Conservation (phyloP, 2,113 vertebrate species). For the Oceanites oceanicus region DNA sequence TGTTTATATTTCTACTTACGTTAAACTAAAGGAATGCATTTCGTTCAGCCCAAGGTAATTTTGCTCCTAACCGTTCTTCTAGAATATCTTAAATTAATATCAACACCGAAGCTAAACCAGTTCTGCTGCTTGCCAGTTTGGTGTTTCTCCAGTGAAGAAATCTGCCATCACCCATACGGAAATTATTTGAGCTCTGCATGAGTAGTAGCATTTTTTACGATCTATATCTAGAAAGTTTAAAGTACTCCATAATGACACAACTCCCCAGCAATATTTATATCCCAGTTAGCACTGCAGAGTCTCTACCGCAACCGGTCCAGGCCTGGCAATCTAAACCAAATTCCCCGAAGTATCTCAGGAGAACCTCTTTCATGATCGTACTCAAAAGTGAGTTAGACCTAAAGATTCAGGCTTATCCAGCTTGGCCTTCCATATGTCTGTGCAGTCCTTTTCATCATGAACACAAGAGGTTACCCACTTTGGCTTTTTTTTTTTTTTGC, state of each 20-base stretch:
- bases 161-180: neutral
- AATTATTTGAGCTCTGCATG: neutral
- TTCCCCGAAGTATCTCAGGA: neutral
- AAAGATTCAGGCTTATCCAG: neutral
- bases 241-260: neutral
- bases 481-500: neutral
- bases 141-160: neutral
- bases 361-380: neutral
- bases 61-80: neutral
- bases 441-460: neutral
- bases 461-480: neutral
- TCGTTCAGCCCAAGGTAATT: neutral
- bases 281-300: neutral
- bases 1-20: neutral
- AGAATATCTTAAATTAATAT: neutral
- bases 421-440: neutral
- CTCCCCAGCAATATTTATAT: neutral
- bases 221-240: neutral
- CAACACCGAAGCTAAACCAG: neutral
- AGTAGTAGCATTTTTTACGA: neutral
- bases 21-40: neutral
- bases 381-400: neutral
- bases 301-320: neutral
- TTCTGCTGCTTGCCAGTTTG: neutral
- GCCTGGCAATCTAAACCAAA: neutral